phyloP scores from a whole-genome alignment of 2,113 vertebrate genomes.

The Hemiscyllium ocellatum region DNA sequence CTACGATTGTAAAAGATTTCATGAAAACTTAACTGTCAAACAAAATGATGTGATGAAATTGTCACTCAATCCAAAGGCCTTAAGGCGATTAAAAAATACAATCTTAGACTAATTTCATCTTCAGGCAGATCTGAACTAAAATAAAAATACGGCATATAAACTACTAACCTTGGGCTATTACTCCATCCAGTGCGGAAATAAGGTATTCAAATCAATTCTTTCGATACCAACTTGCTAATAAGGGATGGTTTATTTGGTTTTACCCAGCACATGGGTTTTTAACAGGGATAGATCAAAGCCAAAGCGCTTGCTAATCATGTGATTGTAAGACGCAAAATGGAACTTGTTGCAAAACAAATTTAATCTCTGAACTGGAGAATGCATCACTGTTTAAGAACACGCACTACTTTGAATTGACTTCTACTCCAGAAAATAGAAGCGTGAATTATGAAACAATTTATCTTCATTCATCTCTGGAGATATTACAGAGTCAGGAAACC shows the following conservation, averaged over 20 bases:
- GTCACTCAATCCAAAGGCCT: not conserved
- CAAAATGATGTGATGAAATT: not conserved
- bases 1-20: not conserved
- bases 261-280: not conserved
- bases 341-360: not conserved
- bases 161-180: not conserved
- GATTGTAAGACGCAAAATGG: not conserved
- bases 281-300: not conserved
- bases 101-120: not conserved
- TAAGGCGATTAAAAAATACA: not conserved
- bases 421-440: not conserved
- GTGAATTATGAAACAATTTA: not conserved
- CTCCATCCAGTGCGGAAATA: not conserved
- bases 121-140: not conserved
- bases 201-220: not conserved
- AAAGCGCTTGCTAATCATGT: not conserved
- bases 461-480: not conserved
- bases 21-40: not conserved
- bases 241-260: not conserved
- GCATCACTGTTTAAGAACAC: not conserved
- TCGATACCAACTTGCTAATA: not conserved
- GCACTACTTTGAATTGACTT: not conserved
- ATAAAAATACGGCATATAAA: not conserved
- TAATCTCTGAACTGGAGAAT: not conserved
- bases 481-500: not conserved